A percentile compares a stretch with the other conserved stretches of the same genome.
Evolutionary conservation across 2,888 invertebrate genomes (phyloP).

Genomic region (Dynastes maya): DNA sequence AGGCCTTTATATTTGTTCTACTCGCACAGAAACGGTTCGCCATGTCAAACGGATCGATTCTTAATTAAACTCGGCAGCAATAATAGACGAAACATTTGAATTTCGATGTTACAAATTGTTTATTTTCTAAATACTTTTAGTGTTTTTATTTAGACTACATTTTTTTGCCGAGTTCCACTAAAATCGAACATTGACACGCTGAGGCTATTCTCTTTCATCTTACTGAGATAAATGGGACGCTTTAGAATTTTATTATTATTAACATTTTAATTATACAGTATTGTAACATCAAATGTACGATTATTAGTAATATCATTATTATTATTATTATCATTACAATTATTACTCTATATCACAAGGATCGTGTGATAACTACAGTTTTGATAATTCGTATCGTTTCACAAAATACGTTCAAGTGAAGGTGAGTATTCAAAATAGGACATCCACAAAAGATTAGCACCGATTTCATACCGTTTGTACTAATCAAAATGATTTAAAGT

Average conservation of each 20-base stretch:
- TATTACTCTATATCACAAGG: conserved; percentile 58
- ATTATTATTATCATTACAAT: conserved; percentile 39
- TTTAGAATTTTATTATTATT: conserved; percentile 18
- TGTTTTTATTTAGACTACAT: no score
- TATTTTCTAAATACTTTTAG: no score
- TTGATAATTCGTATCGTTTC: conserved; percentile 61
- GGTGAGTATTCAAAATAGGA: conserved; percentile 25
- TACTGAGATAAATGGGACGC: not conserved
- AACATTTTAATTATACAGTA: conserved; percentile 20
- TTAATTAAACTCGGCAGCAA: no score
- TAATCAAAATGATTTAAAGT: not conserved
- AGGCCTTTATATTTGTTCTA: conserved; percentile 15
- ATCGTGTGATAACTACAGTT: conserved; percentile 59
- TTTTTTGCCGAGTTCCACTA: no score
- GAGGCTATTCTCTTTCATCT: not conserved
- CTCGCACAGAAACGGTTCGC: no score
- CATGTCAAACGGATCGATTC: no score
- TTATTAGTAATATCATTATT: conserved; percentile 42
- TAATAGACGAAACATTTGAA: no score
- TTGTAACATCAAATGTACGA: conserved; percentile 53
- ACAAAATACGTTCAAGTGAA: conserved; percentile 52
- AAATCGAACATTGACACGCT: no score
- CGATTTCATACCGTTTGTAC: no score
- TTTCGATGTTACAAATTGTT: no score
- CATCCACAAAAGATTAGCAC: not conserved